A percentile compares a stretch with the other conserved stretches of the same genome.
These are phyloP conservation scores for Brachypalpus laphriformis DNA, from an alignment of 2,888 invertebrate genomes.

Conservation along the genomic window DNA sequence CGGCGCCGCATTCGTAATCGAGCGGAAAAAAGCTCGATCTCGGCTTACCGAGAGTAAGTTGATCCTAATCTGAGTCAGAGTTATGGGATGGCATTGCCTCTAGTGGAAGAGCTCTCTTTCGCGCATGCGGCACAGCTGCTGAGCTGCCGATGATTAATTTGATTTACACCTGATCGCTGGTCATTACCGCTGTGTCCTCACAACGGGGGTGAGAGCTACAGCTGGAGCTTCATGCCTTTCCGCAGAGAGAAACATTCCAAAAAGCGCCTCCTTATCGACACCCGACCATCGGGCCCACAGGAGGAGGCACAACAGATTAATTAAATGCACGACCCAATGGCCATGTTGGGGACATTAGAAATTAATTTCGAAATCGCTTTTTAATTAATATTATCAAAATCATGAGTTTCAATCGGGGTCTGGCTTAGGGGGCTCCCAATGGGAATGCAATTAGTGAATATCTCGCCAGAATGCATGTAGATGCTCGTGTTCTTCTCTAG, in stretches of 20 bases:
- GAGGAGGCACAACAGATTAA: slow-evolving; percentile 39
- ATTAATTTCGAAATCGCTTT: slow-evolving; percentile 64
- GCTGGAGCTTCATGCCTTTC: neutral
- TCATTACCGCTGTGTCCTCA: slow-evolving; percentile 54
- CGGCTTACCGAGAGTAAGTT: slow-evolving; percentile 20
- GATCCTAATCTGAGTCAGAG: slow-evolving; percentile 30
- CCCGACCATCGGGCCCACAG: slow-evolving; percentile 48
- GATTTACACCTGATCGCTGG: slow-evolving; percentile 61
- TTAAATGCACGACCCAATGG: slow-evolving; percentile 37
- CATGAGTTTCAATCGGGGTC: slow-evolving; percentile 6
- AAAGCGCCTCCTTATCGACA: slow-evolving; percentile 67
- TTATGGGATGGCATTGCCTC: neutral
- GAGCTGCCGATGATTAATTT: slow-evolving; percentile 65
- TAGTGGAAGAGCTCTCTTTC: neutral
- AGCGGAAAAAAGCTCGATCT: slow-evolving; percentile 37
- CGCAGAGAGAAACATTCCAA: slow-evolving; percentile 9
- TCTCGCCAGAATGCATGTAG: slow-evolving; percentile 23
- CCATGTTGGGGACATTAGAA: slow-evolving; percentile 39
- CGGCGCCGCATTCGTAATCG: slow-evolving; percentile 39
- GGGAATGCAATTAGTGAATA: slow-evolving; percentile 61
- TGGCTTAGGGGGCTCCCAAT: neutral
- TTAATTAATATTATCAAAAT: slow-evolving; percentile 64
- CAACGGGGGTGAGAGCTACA: slow-evolving; percentile 20
- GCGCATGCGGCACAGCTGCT: slow-evolving; percentile 1
- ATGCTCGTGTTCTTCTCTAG: neutral